Base-by-base conservation (phyloP, 2,113 vertebrate genomes). In the Alces alces region DNA sequence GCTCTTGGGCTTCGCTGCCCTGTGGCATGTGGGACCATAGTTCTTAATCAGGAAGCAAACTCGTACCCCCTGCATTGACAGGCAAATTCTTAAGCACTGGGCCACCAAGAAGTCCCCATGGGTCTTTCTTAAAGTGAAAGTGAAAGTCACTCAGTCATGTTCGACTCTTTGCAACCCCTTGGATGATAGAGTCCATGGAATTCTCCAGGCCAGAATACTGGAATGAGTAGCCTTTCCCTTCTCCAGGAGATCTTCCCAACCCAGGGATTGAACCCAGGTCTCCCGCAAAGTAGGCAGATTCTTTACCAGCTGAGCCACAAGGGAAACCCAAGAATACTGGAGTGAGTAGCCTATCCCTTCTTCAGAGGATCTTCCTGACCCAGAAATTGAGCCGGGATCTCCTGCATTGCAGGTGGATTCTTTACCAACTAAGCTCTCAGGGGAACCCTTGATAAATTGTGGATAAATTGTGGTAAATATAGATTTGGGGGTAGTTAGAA, bases 341-440 rank as follows among this genome's bases (percentile, higher is more conserved):
- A 39, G 5, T 70, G n/a, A 21, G 66, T 39, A 70, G 19, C n/a
- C 66, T 70, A 3, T 70, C 66, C 5, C n/a, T 70, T 12, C 66
- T 70, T 23, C 66, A 39, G n/a, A 12, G 10, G 19, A 36, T 70
- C 64, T 23, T 23, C n/a, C n/a, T 11, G n/a, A 70, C 17, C 64
- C n/a, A 70, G 36, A 4, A 36, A 70, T 70, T 21, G 19, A 70
- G 36, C 19, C 0, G 5, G 19, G 4, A 5, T 70, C n/a, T 70
- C n/a, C 5, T 12, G 19, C 9, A 70, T 23, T 39, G 9, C 5
- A 70, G n/a, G 21, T 70, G 2, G n/a, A 70, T 70, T 23, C 10
- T 70, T 70, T 23, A 70, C 66, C 19, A 70, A 70, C n/a, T 70
- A 19, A 70, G 5, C n/a, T 23, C 23, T 39, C 66, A 39, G n/a